A percentile compares a stretch with the other conserved stretches of the same genome.
phyloP scores from a whole-genome alignment of 2,797 vertebrate genomes.

The Scleropages formosus region DNA sequence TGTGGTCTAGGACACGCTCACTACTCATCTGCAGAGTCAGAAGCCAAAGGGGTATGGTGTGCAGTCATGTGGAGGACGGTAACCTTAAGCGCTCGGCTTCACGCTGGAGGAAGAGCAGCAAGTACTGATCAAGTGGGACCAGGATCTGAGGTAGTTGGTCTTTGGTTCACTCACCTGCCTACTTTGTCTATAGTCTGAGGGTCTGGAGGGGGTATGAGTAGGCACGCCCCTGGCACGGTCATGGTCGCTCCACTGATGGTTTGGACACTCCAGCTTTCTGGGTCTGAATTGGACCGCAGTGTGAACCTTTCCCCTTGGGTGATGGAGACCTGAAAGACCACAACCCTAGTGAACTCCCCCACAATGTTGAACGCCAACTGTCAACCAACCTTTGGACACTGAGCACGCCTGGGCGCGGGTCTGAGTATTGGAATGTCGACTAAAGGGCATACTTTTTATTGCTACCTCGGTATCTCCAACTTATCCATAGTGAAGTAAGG shows the following conservation, averaged over 20 bases:
- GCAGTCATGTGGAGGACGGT: not conserved
- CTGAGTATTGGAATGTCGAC: not conserved
- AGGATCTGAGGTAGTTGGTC: not conserved
- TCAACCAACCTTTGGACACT: not conserved
- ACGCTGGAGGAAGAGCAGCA: not conserved
- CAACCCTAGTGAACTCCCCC: not conserved
- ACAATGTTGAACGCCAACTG: not conserved
- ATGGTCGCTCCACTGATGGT: conserved; percentile 59
- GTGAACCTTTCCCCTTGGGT: conserved; percentile 68
- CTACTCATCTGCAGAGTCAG: no score
- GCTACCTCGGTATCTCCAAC: not conserved
- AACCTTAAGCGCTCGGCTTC: not conserved
- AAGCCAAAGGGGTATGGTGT: no score
- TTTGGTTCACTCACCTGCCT: conserved; percentile 63
- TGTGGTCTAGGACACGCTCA: not conserved
- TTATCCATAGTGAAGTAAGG: not conserved
- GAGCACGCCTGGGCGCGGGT: not conserved
- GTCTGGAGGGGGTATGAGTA: conserved; percentile 82
- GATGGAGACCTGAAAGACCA: conserved; percentile 68
- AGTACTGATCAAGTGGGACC: not conserved
- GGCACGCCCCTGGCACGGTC: conserved; percentile 77
- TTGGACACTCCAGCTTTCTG: conserved; percentile 77
- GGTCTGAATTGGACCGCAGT: conserved; percentile 61
- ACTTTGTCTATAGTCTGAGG: conserved; percentile 68
- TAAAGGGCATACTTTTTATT: conserved; percentile 7